Evolutionary conservation across 2,888 invertebrate species (phyloP).

Genomic region (Meiosimyza decipiens): DNA sequence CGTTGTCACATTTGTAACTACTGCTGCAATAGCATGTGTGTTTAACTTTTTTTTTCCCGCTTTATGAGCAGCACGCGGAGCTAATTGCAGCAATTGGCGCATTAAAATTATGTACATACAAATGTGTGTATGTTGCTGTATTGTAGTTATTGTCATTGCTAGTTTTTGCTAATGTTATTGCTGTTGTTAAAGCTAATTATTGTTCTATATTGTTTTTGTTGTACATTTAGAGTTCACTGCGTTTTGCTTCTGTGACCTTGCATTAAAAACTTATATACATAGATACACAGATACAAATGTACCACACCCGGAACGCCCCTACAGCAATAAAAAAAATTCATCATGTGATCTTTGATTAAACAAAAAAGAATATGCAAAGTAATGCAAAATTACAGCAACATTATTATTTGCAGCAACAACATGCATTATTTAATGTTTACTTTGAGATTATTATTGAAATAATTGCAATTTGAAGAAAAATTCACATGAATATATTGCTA

Average conservation of each 20-base stretch:
- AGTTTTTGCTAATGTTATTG: not conserved
- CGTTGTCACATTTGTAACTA: no score
- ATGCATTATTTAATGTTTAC: no score
- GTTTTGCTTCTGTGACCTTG: constrained; percentile 38
- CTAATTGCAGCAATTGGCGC: constrained; percentile 40
- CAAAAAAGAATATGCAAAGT: no score
- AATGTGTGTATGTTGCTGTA: not conserved
- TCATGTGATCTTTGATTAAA: no score
- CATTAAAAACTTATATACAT: constrained; percentile 29
- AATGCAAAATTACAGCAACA: no score
- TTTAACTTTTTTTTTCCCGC: not conserved
- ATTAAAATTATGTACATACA: constrained; percentile 1
- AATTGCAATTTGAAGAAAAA: no score
- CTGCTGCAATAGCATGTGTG: no score
- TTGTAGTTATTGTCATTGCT: constrained; percentile 12
- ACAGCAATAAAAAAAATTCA: no score
- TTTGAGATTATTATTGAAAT: no score
- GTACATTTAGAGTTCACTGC: constrained; percentile 28
- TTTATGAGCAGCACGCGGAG: constrained; percentile 40
- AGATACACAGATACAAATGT: constrained; percentile 18
- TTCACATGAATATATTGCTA: no score
- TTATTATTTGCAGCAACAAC: no score
- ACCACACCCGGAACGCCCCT: no score
- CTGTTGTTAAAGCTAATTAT: not conserved
- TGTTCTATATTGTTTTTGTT: constrained; percentile 17